These are phyloP conservation scores for Dasyprocta punctata DNA, from an alignment of 2,113 vertebrate species.

Conservation along the genomic window DNA sequence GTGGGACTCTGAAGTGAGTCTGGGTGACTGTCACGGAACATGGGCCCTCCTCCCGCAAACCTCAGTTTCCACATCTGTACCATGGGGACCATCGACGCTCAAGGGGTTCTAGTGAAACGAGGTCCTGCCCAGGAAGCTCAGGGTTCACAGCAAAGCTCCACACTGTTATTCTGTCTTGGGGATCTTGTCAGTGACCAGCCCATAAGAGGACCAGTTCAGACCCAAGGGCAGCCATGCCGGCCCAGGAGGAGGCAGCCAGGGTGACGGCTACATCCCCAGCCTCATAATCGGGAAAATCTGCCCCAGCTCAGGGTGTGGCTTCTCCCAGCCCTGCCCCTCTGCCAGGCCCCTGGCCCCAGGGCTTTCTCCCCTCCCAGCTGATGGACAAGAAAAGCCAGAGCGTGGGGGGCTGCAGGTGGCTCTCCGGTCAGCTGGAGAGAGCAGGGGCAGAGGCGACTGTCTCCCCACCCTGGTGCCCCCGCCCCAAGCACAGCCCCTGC, in stretches of 20 bases:
- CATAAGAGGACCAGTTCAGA: background rate
- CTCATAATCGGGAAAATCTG: background rate
- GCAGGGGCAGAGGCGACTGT: rapidly evolving
- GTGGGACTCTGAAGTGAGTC: background rate
- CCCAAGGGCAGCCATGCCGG: background rate
- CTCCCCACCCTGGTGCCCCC: background rate
- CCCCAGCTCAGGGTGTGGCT: background rate
- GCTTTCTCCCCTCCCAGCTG: background rate
- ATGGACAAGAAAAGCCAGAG: background rate
- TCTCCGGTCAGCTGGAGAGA: background rate
- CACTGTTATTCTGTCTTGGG: background rate
- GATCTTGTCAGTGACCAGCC: background rate
- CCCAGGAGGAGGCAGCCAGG: background rate
- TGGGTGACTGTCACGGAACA: background rate
- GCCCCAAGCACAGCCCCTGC: background rate
- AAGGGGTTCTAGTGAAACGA: rapidly evolving
- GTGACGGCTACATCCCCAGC: background rate
- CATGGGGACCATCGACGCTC: rapidly evolving
- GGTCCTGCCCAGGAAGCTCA: background rate
- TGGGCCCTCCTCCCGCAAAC: background rate
- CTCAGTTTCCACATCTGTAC: background rate
- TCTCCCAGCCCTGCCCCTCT: background rate
- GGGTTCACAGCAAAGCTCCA: rapidly evolving
- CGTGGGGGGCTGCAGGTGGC: background rate
- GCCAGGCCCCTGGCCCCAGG: background rate